Percentiles rank a stretch among this genome's conserved stretches.
phyloP scores from a whole-genome alignment of 2,888 invertebrate genomes.

The Chironomus riparius region DNA sequence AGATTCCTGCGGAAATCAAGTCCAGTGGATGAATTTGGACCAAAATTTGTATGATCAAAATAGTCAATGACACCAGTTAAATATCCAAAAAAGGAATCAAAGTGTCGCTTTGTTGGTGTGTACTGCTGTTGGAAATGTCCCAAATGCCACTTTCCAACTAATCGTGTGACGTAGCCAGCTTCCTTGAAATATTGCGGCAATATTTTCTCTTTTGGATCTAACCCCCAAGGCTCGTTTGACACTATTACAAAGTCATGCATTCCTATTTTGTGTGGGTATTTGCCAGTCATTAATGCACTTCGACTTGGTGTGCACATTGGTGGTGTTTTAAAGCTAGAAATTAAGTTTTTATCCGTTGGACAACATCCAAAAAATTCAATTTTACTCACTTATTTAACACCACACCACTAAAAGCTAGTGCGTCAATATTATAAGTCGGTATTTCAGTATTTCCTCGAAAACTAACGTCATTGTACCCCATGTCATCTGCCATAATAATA shows the following conservation, averaged over 20 bases:
- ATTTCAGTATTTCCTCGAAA: constrained; percentile 84
- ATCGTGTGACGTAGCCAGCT: constrained; percentile 69
- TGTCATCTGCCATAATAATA: constrained; percentile 71
- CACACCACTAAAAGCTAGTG: constrained; percentile 72
- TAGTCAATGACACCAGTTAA: constrained; percentile 76
- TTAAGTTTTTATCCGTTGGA: neutral
- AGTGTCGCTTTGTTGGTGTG: constrained; percentile 65
- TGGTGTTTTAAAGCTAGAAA: constrained; percentile 58
- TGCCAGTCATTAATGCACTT: constrained; percentile 72
- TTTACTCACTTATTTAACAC: constrained; percentile 52
- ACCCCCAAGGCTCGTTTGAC: constrained; percentile 59
- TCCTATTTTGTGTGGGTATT: constrained; percentile 61
- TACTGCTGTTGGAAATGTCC: constrained; percentile 56
- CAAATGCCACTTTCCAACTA: constrained; percentile 88
- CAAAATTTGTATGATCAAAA: constrained; percentile 52
- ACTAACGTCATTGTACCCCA: constrained; percentile 87
- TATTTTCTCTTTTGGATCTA: constrained; percentile 57
- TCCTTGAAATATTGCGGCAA: constrained; percentile 59
- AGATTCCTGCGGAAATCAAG: constrained; percentile 47
- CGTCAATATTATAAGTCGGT: constrained; percentile 83
- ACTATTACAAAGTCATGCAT: constrained; percentile 62
- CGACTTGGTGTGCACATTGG: constrained; percentile 80
- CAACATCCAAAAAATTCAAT: constrained; percentile 39
- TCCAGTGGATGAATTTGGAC: constrained; percentile 41
- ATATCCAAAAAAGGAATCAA: constrained; percentile 75